Percentiles rank a stretch among this genome's conserved stretches.
phyloP scores from a whole-genome alignment of 2,113 vertebrate genomes.

The Prinia subflava region DNA sequence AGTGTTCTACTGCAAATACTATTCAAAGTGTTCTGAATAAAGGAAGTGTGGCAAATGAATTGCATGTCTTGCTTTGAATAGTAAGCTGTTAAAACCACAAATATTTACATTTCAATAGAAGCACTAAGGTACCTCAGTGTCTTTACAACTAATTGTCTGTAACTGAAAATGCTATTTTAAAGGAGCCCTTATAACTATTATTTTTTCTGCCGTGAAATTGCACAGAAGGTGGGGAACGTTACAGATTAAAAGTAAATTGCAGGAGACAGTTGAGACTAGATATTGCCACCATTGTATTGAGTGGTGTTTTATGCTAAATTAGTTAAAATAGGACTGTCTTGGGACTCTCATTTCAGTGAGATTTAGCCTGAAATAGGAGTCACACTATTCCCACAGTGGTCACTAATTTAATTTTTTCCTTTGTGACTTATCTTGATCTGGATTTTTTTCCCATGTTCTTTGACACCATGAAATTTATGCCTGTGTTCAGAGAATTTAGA shows the following conservation, averaged over 20 bases:
- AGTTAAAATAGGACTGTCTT: background rate
- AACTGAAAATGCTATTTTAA: conserved; percentile 14
- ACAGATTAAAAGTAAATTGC: conserved; percentile 38
- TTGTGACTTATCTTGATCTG: background rate
- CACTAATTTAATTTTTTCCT: background rate
- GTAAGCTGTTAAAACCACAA: conserved; percentile 1
- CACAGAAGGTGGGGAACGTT: background rate
- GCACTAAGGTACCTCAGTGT: background rate
- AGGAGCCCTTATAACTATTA: background rate
- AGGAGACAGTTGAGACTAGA: background rate
- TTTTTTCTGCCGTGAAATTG: conserved; percentile 10
- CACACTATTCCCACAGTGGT: background rate
- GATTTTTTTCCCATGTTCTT: background rate
- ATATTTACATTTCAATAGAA: conserved; percentile 25
- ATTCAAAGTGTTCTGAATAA: conserved; percentile 35
- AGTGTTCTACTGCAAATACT: background rate
- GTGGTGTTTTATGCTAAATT: conserved; percentile 10
- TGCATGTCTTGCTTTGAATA: conserved; percentile 42
- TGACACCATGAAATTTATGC: background rate
- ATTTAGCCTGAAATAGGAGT: background rate
- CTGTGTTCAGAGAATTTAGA: background rate
- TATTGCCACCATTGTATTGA: background rate
- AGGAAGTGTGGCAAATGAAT: background rate
- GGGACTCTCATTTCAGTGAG: background rate
- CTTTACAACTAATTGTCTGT: conserved; percentile 3